Evolutionary conservation across 2,888 invertebrate genomes (phyloP).

Genomic region (Drosophila ezoana): DNA sequence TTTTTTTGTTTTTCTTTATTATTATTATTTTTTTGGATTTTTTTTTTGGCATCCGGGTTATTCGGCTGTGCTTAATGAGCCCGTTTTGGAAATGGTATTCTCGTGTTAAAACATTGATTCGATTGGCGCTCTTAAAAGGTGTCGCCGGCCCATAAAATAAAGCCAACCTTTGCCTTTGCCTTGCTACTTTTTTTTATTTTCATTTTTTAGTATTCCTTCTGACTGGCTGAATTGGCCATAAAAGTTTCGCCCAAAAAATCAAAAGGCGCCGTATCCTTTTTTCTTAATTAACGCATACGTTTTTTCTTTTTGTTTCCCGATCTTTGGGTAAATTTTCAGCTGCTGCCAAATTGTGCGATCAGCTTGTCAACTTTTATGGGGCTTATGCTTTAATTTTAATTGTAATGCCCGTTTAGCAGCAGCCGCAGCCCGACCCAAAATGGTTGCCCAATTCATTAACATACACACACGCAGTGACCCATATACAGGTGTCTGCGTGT

Average conservation of each 20-base stretch:
- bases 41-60: constrained; percentile 38
- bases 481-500: constrained; percentile 20
- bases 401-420: constrained; percentile 56
- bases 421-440: constrained; percentile 44
- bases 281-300: constrained; percentile 66
- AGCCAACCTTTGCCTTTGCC: constrained; percentile 31
- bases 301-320: constrained; percentile 5
- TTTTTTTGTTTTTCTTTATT: constrained; percentile 8
- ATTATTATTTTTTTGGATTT: background rate
- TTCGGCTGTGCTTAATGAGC: constrained; percentile 74
- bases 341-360: constrained; percentile 59
- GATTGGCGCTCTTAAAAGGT: constrained; percentile 81
- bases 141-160: constrained; percentile 69
- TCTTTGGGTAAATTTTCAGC: constrained; percentile 59
- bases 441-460: constrained; percentile 65
- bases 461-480: constrained; percentile 37
- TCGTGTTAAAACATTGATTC: constrained; percentile 81
- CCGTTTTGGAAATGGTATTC: constrained; percentile 76
- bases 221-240: constrained; percentile 47
- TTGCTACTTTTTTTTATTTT: constrained; percentile 12
- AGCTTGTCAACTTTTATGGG: constrained; percentile 60
- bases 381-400: constrained; percentile 59
- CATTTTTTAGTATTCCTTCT: constrained; percentile 12
- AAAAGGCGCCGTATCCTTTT: constrained; percentile 73
- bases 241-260: constrained; percentile 67